Conservation (phyloP, 1,140 invertebrate genomes). For the Cydia splendana region DNA sequence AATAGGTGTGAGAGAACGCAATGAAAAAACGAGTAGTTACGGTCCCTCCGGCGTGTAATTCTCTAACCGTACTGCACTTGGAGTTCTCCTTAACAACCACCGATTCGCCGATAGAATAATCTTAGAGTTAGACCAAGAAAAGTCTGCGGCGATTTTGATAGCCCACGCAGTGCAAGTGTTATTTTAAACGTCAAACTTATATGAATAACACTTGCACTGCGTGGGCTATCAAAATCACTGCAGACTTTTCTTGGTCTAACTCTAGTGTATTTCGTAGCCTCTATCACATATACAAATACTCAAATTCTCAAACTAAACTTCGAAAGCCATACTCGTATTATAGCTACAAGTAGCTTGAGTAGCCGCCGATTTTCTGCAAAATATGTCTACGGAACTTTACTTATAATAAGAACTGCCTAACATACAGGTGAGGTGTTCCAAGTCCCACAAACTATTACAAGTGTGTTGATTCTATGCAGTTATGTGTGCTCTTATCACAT, state of each 20-base stretch:
- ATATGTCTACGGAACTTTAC: no score
- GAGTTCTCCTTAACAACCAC: not conserved
- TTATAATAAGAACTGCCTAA: not conserved
- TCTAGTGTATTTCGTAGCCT: not conserved
- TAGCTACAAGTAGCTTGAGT: no score
- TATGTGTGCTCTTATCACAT: not conserved
- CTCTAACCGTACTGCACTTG: slow-evolving; percentile 46
- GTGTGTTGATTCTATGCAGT: not conserved
- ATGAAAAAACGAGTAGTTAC: slow-evolving; percentile 57
- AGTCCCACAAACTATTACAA: not conserved
- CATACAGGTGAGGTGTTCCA: not conserved
- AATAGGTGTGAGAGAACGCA: slow-evolving; percentile 64
- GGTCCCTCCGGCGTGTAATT: slow-evolving; percentile 32
- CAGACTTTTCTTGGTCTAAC: no score
- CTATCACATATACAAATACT: no score
- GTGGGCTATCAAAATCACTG: no score
- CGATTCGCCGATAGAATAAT: not conserved
- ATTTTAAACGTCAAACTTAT: no score
- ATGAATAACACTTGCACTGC: no score
- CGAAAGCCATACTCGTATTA: no score
- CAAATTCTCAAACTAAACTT: no score
- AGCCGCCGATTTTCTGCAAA: not conserved
- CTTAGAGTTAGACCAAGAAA: no score
- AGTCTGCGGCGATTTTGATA: no score
- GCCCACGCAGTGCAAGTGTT: no score